Evolutionary conservation across 92 coral and sea anemone species (phyloP), one percentile per base, ranked within the genome.

Genomic region (Virgularia gustaviana): DNA sequence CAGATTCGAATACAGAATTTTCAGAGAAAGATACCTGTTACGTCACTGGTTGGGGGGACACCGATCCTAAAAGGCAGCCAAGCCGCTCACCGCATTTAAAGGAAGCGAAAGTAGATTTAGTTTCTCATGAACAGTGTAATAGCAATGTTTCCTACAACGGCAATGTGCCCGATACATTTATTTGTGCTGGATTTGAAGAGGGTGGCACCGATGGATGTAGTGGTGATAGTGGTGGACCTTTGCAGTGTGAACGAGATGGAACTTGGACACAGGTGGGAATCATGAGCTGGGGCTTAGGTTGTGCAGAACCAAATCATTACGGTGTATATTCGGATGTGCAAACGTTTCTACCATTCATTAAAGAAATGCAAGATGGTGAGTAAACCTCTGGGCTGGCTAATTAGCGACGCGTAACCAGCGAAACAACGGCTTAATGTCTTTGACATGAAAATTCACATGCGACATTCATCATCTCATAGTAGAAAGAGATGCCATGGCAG

Each of bases 201-300:
- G 96, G 96, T 24, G 96, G 86, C 7, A 70, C 32, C 20, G 96
- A 87, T 73, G 42, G 86, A 8, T 90, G 96, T 62, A 16, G 29
- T 47, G 94, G 94, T 43, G 96, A 90, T 63, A 88, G 94, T 36
- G 96, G 96, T 13, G 94, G 96, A 9, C 94, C 96, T 24, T 72
- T 91, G 57, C 89, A 81, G 57, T 91, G 97, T 77, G 78, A 73
- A 23, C 82, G 83, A 39, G 75, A 86, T 39, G 96, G 96, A 13
- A 78, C 85, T 19, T 91, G 79, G 64, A 84, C 81, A 18, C 85
- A 89, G 81, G 79, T 81, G 3, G 97, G 97, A 56, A 85, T 91
- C 49, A 89, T 91, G 31, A 84, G 86, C 59, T 89, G 97, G 96
- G 97, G 96, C 27, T 24, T 53, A 16, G 96, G 96, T 0, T 91